Base-by-base conservation (phyloP, 2,888 invertebrate genomes). In the Patella depressa region DNA sequence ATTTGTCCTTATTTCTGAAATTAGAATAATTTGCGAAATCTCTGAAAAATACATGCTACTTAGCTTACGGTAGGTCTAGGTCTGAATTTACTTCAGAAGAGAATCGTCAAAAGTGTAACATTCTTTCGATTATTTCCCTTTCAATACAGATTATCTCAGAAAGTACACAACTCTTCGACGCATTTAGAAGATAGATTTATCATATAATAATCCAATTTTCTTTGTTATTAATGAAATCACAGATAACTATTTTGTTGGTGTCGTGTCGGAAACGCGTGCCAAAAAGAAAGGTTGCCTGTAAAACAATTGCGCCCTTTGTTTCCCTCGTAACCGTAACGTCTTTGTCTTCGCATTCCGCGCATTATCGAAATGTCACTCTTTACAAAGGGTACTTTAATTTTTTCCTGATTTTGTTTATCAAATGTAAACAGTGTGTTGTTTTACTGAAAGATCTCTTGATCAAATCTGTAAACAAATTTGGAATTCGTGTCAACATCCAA, bases 321-420 rank as follows among this genome's bases (percentile, higher is more conserved):
- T 65, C 65, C 65, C 24, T 65, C 0, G 65, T 24, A 65, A 65
- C 65, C 65, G 24, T 65, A 19, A 24, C 24, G 65, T 65, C 65
- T 65, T 65, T 65, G 65, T 65, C 24, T 65, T 65, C 19, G 24
- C 19, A 65, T 65, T 65, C 65, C 65, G 24, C 65, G 24, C 19
- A 65, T 65, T 65, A 65, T 24, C 65, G 12, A 65, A 65, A 65
- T 65, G 15, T 24, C 65, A 65, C 12, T 24, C 14, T 65, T 15
- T 2, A 65, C 65, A 65, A 65, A 65, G 24, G 65, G 24, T 24
- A 19, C 65, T 65, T 65, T 65, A 24, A 65, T 65, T 65, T 65
- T 65, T 65, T 65, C 19, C 65, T 24, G 19, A 65, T 19, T 12
- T 65, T 65, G 65, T 65, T 65, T 19, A 65, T 65, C 65, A 65